Evolutionary conservation across 2,888 invertebrate species (phyloP), one percentile per base, ranked within the genome.

Genomic region (Ligdia adustata): DNA sequence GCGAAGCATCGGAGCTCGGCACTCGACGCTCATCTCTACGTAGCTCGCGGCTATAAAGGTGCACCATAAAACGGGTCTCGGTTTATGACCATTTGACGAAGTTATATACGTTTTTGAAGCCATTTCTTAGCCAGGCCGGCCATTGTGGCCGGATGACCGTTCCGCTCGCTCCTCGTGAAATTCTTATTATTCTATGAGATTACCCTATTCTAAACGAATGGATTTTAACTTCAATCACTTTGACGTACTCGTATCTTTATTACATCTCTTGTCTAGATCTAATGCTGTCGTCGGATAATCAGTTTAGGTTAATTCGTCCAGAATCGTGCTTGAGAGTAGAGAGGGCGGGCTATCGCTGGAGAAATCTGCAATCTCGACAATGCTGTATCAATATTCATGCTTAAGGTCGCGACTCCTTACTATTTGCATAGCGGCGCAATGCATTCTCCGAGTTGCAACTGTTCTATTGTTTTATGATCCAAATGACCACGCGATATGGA

Each of bases 381-480:
- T 82, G 84, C 82, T 78, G 79, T 88, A 88, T 89, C 89, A 89
- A 89, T 89, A 89, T 89, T 87, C 89, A 89, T 89, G 82, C 80
- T 76, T 75, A 74, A 81, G 88, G 87, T 86, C 88, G 86, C 84
- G 89, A 88, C 88, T 88, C 66, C 73, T 57, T 62, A 72, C 76
- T 80, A 89, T 89, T 89, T 87, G 87, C 89, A 89, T 89, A 85
- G 82, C 86, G 82, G 86, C 81, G 82, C 82, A 79, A 77, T 82
- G 81, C 87, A 84, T 87, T 86, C 81, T 75, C 82, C 75, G 67
- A 68, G 71, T 69, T 79, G 85, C 86, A 86, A 84, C 87, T 82
- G 87, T 85, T 84, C 86, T 86, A 89, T 89, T 88, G 88, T 88
- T 86, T 88, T 87, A 89, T 87, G 87, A 86, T 87, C 89, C 82